Evolutionary conservation across 2,797 vertebrate genomes (phyloP).

Genomic region (Esox masquinongy): DNA sequence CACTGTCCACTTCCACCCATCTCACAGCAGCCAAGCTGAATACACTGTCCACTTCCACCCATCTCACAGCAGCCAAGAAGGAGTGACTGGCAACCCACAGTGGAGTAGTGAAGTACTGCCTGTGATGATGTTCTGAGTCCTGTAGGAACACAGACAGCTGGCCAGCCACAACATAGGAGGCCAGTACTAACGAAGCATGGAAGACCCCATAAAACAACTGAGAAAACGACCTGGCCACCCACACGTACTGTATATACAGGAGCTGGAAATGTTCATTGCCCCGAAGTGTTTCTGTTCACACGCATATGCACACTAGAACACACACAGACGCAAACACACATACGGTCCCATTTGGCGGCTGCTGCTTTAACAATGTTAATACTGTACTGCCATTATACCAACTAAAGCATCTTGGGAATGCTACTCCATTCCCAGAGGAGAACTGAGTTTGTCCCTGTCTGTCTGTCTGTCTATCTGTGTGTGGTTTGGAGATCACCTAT

Average conservation of each 20-base stretch:
- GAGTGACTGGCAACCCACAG: not conserved
- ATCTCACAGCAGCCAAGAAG: not conserved
- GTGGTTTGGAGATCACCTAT: not conserved
- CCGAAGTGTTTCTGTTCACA: not conserved
- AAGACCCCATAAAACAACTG: not conserved
- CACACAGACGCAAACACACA: constrained; percentile 9
- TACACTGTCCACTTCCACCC: not conserved
- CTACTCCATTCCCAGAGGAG: not conserved
- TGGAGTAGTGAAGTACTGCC: not conserved
- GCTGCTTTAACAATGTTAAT: constrained; percentile 50
- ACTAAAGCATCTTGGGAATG: constrained; percentile 44
- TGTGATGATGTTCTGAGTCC: not conserved
- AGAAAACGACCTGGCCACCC: not conserved
- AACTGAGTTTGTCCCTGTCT: not conserved
- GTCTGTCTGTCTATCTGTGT: constrained; percentile 7
- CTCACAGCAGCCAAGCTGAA: not conserved
- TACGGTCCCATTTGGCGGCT: constrained; percentile 22
- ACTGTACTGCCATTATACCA: constrained; percentile 32
- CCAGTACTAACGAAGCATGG: not conserved
- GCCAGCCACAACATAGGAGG: not conserved
- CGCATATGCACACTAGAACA: constrained; percentile 2
- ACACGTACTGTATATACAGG: not conserved
- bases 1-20: too few relatives aligned
- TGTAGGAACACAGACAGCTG: not conserved
- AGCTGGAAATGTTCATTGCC: not conserved